Percentiles rank a stretch among this genome's conserved stretches.
Evolutionary conservation across 2,888 invertebrate species (phyloP).

Genomic region (Dascillus cervinus): DNA sequence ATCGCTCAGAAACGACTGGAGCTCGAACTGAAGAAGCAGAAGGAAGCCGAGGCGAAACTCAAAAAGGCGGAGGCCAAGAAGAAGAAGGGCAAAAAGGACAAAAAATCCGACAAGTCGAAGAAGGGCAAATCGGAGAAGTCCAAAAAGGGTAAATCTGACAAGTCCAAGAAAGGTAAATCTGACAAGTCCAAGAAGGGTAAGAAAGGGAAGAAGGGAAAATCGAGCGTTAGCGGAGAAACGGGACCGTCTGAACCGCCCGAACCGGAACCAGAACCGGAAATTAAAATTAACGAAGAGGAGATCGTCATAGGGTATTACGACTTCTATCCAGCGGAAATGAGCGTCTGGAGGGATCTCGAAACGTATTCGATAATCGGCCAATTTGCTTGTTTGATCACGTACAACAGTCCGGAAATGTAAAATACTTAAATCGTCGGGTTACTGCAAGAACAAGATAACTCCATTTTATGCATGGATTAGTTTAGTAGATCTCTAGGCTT

Average conservation of each 20-base stretch:
- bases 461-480: constrained; percentile 3
- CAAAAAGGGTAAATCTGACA: constrained; percentile 5
- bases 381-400: constrained; percentile 21
- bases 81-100: constrained; percentile 7
- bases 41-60: constrained; percentile 5
- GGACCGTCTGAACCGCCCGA: constrained; percentile 1
- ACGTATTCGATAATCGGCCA: constrained; percentile 20
- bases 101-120: constrained; percentile 7
- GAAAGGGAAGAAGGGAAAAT: constrained; percentile 8
- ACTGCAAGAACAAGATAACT: no score
- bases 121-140: background rate
- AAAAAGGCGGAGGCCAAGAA: constrained; percentile 5
- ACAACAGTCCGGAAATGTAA: constrained; percentile 11
- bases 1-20: constrained; percentile 13
- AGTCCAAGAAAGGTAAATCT: constrained; percentile 3
- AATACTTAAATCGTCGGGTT: constrained; percentile 1
- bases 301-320: constrained; percentile 21
- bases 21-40: constrained; percentile 8
- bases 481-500: background rate
- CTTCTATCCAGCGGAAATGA: constrained; percentile 27
- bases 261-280: constrained; percentile 10
- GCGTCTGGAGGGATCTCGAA: constrained; percentile 22
- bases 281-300: constrained; percentile 16
- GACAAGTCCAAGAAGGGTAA: constrained; percentile 9
- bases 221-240: constrained; percentile 2